Conservation (phyloP, 2,797 vertebrate genomes). For the Phrynocephalus forsythii region DNA sequence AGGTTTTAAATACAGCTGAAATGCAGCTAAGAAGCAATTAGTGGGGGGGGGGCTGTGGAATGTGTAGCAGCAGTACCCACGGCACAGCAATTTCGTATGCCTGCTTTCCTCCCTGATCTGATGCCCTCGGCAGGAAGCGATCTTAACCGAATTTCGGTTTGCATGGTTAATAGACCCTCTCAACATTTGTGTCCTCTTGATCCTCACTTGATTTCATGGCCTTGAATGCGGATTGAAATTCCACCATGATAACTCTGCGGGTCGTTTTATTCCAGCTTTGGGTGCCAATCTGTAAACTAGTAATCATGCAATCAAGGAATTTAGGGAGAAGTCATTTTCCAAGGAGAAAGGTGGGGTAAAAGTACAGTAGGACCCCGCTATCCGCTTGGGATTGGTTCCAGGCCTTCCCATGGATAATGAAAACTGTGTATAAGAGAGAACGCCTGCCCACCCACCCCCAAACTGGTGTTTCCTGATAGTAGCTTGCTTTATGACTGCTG, state of each 20-base stretch:
- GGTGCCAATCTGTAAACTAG: background rate
- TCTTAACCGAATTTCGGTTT: background rate
- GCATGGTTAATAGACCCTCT: too few species aligned
- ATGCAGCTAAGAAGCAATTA: slow-evolving; percentile 59
- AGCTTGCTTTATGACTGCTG: too few species aligned
- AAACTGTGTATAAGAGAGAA: too few species aligned
- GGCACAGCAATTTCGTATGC: background rate
- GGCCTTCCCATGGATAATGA: too few species aligned
- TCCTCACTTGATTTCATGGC: background rate
- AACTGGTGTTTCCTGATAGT: too few species aligned
- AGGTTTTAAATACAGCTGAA: slow-evolving; percentile 62
- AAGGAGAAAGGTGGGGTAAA: too few species aligned
- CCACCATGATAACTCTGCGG: background rate
- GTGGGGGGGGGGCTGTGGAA: slow-evolving; percentile 62
- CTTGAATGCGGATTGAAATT: background rate
- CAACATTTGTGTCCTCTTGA: background rate
- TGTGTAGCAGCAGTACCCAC: slow-evolving; percentile 40
- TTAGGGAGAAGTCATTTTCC: background rate
- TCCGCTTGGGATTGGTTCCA: too few species aligned
- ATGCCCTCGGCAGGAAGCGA: background rate
- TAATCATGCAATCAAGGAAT: background rate
- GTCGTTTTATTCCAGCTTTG: background rate
- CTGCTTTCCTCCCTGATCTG: background rate
- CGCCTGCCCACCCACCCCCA: too few species aligned
- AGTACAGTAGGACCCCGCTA: too few species aligned